Evolutionary conservation across 2,888 invertebrate species (phyloP), one percentile per base, ranked within the genome.

Genomic region (Habrosyne pyritoides): DNA sequence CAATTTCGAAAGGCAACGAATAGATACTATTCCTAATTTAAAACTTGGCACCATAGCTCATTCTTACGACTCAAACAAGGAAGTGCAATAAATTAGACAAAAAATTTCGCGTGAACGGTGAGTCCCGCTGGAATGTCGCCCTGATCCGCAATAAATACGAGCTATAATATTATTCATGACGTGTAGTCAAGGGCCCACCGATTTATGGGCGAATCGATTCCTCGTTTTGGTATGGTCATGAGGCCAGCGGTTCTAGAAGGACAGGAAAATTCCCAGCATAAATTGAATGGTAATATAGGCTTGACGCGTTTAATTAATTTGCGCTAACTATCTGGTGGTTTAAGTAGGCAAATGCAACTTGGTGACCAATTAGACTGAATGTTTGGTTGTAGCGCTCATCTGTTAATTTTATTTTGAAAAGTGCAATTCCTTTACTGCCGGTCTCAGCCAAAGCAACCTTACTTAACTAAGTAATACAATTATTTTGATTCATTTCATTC

Each of bases 131-230:
- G 77, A 64, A 63, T 70, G 69, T 62, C 68, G 71, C 67, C 64
- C 67, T 84, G 83, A 84, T 83, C 83, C 82, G 77, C 77, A 86
- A 87, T 87, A 87, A 87, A 84, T 80, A 79, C 77, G 78, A 76
- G 75, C 75, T 80, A 80, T 87, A 86, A 86, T 84, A 77, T 79
- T 85, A 90, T 90, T 90, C 89, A 77, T 75, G 78, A 63, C 86
- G 70, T 83, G 88, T 87, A 82, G 77, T 79, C 76, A 68, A 77
- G 81, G 80, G 80, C 50, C 77, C 75, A 71, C 73, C 84, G 87
- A 87, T 87, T 88, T 88, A 88, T 82, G 72, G 77, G 72, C 64
- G 82, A 77, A 84, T 87, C 85, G 85, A 86, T 86, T 84, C 80
- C 81, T 77, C 75, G 77, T 79, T 79, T 67, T 61, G 49, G 72